These are phyloP conservation scores for Dromius quadrimaculatus DNA, from an alignment of 2,888 invertebrate genomes.

Conservation along the genomic window DNA sequence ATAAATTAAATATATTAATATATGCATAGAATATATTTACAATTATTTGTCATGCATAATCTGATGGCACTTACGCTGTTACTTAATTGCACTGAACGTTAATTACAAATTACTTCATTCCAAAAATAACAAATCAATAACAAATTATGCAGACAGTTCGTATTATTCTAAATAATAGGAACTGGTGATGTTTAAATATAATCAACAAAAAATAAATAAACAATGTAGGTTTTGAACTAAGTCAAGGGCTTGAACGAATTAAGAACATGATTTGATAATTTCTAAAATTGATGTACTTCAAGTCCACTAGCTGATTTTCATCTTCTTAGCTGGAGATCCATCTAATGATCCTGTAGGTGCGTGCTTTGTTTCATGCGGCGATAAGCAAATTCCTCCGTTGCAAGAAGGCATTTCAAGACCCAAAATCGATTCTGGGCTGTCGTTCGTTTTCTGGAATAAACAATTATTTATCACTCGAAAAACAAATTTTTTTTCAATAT, in stretches of 20 bases:
- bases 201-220: conserved; percentile 39
- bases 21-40: conserved; percentile 57
- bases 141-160: conserved; percentile 46
- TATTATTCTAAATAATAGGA: conserved; percentile 41
- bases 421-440: conserved; percentile 25
- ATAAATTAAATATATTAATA: conserved; percentile 46
- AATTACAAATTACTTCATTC: conserved; percentile 46
- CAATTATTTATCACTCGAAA: too few species aligned
- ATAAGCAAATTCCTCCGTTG: conserved; percentile 57
- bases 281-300: conserved; percentile 57
- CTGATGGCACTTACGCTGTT: conserved; percentile 62
- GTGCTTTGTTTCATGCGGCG: conserved; percentile 59
- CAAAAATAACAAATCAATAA: conserved; percentile 39
- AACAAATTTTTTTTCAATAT: too few species aligned
- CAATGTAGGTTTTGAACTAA: conserved; percentile 3
- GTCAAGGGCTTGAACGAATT: not conserved
- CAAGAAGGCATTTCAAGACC: conserved; percentile 60
- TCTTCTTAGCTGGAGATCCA: conserved; percentile 62
- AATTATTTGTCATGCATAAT: conserved; percentile 64
- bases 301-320: conserved; percentile 67
- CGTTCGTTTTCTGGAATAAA: conserved; percentile 59
- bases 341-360: conserved; percentile 64
- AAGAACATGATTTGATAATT: not conserved
- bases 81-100: conserved; percentile 59
- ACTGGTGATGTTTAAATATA: conserved; percentile 41